These are phyloP conservation scores for Caenorhabditis uteleia DNA, from an alignment of 2,888 invertebrate genomes.

Conservation along the genomic window DNA sequence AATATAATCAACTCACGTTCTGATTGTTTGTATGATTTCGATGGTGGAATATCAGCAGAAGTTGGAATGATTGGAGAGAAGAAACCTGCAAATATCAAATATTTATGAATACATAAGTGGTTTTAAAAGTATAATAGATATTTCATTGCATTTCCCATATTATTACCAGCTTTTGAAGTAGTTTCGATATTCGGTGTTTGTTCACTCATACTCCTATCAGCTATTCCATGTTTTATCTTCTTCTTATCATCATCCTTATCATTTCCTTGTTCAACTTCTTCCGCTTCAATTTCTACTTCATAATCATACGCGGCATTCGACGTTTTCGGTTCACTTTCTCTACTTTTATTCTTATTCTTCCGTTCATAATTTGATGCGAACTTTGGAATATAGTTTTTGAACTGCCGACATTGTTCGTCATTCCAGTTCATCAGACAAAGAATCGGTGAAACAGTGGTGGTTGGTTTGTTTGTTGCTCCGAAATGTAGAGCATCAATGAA, in stretches of 20 bases:
- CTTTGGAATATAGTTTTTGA: constrained; percentile 58
- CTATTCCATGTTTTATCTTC: too few species aligned
- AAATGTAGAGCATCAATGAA: not conserved
- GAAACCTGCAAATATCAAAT: constrained; percentile 57
- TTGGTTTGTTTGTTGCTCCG: constrained; percentile 7
- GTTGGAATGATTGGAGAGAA: constrained; percentile 65
- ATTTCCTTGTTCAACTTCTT: constrained; percentile 8
- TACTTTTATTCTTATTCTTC: too few species aligned
- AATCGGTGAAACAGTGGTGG: constrained; percentile 62
- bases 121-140: not conserved
- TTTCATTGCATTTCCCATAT: too few species aligned
- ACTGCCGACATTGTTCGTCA: constrained; percentile 60
- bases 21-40: too few species aligned
- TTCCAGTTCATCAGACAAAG: constrained; percentile 67
- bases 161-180: too few species aligned
- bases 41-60: too few species aligned
- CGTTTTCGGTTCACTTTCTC: too few species aligned
- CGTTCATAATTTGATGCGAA: constrained; percentile 54
- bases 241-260: constrained; percentile 14
- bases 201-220: too few species aligned
- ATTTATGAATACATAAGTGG: constrained; percentile 1
- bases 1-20: too few species aligned
- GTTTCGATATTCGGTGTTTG: too few species aligned
- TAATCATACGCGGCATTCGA: not conserved
- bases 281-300: not conserved